Evolutionary conservation across 92 coral and sea anemone species (phyloP), one percentile per base, ranked within the genome.

Genomic region (Pocillopora meandrina): DNA sequence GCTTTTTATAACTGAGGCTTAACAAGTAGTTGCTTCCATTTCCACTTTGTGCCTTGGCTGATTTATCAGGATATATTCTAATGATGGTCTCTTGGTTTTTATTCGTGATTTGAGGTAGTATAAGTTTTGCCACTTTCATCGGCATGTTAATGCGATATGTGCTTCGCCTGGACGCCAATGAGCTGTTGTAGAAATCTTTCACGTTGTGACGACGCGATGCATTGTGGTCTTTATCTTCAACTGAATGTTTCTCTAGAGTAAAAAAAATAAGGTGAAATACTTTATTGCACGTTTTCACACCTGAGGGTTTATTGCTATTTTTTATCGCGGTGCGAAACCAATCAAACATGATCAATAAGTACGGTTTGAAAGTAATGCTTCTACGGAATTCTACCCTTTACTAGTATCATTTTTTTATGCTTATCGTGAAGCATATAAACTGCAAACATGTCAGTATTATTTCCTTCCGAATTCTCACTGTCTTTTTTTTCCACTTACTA

Each of bases 21-120:
- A 91, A 64, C 82, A 88, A 52, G 62, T 80, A 72, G 33, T 83
- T 80, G 34, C 79, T 80, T 62, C 82, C 84, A 10, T 71, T 84
- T 57, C 65, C 60, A 31, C 76, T 84, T 58, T 69, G 82, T 21
- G 42, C 65, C 36, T 78, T 67, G 1, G 60, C 65, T 47, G 82
- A 61, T 42, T 60, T 60, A 16, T 75, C 86, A 0, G 95, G 95
- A 79, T 76, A 89, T 65, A 91, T 91, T 72, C 85, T 88, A 12
- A 91, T 91, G 19, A 88, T 71, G 6, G 95, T 91, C 79, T 91
- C 95, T 36, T 81, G 86, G 76, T 81, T 88, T 58, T 91, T 82
- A 67, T 78, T 89, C 61, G 82, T 74, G 55, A 91, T 88, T 86
- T 89, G 79, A 5, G 95, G 95, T 14, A 91, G 90, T 9, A 91